Evolutionary conservation across 2,888 invertebrate species (phyloP).

Genomic region (Chrysodeixis includens): DNA sequence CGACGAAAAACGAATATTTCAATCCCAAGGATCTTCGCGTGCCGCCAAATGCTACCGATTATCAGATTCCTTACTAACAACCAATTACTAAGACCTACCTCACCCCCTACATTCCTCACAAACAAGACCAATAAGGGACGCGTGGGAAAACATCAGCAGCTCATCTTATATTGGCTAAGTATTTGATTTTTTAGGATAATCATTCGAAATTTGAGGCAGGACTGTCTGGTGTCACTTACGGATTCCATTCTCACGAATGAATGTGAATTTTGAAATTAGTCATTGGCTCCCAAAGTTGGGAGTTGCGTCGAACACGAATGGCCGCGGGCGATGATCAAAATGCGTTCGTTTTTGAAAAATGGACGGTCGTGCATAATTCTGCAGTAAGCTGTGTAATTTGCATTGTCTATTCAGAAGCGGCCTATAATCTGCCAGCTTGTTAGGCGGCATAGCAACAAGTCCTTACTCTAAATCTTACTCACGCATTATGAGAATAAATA

Average conservation of each 20-base stretch:
- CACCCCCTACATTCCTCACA: not conserved
- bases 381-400: conserved; percentile 51
- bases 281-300: conserved; percentile 48
- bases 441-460: not conserved
- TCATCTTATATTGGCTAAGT: conserved; percentile 39
- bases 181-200: conserved; percentile 54
- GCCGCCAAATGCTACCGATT: conserved; percentile 78
- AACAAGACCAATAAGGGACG: not conserved
- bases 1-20: conserved; percentile 46
- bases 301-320: conserved; percentile 50
- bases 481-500: not conserved
- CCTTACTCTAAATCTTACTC: not conserved
- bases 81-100: conserved; percentile 34
- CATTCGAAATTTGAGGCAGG: conserved; percentile 50
- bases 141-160: not conserved
- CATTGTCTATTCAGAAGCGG: conserved; percentile 33
- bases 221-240: conserved; percentile 67
- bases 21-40: conserved; percentile 66
- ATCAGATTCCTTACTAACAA: conserved; percentile 73
- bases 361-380: conserved; percentile 52
- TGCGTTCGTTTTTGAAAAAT: conserved; percentile 49
- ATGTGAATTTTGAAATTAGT: conserved; percentile 56
- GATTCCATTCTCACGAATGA: conserved; percentile 73
- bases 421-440: conserved; percentile 22
- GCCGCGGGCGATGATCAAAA: conserved; percentile 51